Conservation (phyloP, 2,888 invertebrate species). For the Arctia plantaginis region DNA sequence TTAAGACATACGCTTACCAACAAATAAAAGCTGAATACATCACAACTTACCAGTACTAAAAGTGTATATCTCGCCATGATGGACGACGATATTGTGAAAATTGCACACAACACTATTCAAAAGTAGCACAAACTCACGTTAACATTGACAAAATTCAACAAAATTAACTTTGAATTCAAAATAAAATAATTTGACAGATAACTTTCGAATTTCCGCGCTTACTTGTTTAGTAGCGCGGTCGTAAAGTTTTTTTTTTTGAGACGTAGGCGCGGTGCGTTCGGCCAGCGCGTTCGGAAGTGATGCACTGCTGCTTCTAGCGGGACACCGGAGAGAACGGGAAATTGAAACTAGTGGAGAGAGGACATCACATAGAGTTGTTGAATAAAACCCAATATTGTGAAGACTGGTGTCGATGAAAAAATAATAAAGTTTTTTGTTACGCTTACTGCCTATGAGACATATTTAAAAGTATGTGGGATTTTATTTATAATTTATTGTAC, state of each 20-base stretch:
- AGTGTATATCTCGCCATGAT: conserved; percentile 59
- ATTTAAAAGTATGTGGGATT: not conserved
- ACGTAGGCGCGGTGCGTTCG: conserved; percentile 47
- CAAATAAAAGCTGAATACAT: not conserved
- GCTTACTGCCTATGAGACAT: not conserved
- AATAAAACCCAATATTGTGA: not conserved
- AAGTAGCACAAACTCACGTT: conserved; percentile 58
- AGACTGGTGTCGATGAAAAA: not conserved
- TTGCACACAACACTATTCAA: conserved; percentile 53
- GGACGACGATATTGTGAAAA: conserved; percentile 29
- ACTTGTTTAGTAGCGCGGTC: conserved; percentile 32
- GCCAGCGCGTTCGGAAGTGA: conserved; percentile 53
- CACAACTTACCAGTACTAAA: conserved; percentile 63
- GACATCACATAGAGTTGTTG: conserved; percentile 59
- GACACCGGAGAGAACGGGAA: conserved; percentile 65
- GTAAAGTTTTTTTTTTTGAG: conserved; percentile 31
- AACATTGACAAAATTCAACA: conserved; percentile 44
- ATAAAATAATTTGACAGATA: conserved; percentile 29
- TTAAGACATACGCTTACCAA: not conserved
- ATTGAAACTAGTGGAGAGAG: conserved; percentile 65
- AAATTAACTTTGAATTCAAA: conserved; percentile 13
- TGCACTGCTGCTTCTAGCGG: conserved; percentile 59
- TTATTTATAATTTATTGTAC: not conserved
- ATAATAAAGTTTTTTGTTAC: not conserved
- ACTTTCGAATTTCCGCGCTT: conserved; percentile 45